These are phyloP conservation scores for Callimorpha dominula DNA, from an alignment of 2,888 invertebrate genomes.

Conservation along the genomic window DNA sequence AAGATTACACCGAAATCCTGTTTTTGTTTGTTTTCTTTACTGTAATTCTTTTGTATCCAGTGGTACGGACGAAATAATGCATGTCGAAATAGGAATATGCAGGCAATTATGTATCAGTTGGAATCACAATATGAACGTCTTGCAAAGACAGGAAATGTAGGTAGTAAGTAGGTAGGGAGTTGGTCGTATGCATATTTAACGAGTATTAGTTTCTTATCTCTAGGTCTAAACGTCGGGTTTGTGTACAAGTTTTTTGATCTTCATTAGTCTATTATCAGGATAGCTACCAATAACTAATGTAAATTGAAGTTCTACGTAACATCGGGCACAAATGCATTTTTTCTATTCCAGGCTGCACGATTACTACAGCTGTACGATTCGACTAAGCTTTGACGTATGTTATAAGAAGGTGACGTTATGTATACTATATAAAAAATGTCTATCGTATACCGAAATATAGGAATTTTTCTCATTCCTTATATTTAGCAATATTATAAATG, in stretches of 20 bases:
- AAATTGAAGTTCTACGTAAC: too few species aligned
- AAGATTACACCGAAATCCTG: slow-evolving; percentile 84
- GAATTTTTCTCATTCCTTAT: too few species aligned
- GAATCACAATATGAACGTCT: slow-evolving; percentile 15
- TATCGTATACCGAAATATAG: too few species aligned
- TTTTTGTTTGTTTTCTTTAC: slow-evolving; percentile 86
- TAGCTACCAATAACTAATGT: too few species aligned
- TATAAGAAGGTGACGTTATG: too few species aligned
- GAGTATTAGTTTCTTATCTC: neutral
- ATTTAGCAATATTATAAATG: too few species aligned
- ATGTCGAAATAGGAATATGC: slow-evolving; percentile 38
- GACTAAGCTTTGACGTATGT: too few species aligned
- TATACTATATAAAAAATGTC: too few species aligned
- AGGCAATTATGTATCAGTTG: slow-evolving; percentile 37
- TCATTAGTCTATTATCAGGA: neutral
- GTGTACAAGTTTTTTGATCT: neutral
- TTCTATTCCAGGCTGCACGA: too few species aligned
- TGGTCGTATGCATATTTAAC: neutral
- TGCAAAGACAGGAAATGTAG: slow-evolving; percentile 16
- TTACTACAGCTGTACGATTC: too few species aligned
- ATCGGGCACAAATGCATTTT: too few species aligned
- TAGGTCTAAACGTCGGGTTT: neutral
- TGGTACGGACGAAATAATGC: slow-evolving; percentile 35
- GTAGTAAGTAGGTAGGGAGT: neutral
- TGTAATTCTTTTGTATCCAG: slow-evolving; percentile 74